These are phyloP conservation scores for Sebastiscus albofasciatus DNA, from an alignment of 2,797 vertebrate genomes.

Conservation along the genomic window DNA sequence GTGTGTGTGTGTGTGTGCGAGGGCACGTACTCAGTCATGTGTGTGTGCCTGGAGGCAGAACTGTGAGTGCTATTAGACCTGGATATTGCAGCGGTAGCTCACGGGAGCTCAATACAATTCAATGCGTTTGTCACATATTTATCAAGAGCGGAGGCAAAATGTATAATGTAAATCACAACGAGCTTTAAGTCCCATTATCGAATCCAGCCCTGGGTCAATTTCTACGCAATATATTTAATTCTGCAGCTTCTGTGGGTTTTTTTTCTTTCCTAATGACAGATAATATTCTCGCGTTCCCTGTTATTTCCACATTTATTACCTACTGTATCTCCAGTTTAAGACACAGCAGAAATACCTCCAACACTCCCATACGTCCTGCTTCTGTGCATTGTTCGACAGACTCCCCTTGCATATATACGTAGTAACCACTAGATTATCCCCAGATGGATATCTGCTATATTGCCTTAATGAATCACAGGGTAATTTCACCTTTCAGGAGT, in stretches of 20 bases:
- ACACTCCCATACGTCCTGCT: not conserved
- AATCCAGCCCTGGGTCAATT: conserved; percentile 33
- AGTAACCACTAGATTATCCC: not conserved
- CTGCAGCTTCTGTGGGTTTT: not conserved
- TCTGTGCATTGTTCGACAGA: not conserved
- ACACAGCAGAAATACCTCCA: not conserved
- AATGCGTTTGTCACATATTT: conserved; percentile 66
- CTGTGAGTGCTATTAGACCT: conserved; percentile 67
- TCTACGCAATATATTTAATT: conserved; percentile 27
- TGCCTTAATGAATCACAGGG: conserved; percentile 1
- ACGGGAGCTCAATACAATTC: conserved; percentile 48
- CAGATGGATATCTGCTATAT: not conserved
- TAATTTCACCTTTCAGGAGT: conserved; percentile 6
- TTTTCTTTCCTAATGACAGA: not conserved
- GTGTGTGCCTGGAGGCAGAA: conserved; percentile 51
- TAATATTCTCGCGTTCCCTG: not conserved
- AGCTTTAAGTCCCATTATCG: conserved; percentile 47
- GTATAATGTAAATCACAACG: conserved; percentile 59
- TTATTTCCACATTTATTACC: not conserved
- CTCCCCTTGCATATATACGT: not conserved
- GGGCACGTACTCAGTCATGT: conserved; percentile 28
- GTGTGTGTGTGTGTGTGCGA: not conserved
- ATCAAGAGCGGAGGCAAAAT: conserved; percentile 52
- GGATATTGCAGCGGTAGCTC: conserved; percentile 70
- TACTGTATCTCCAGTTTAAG: not conserved